phyloP scores from a whole-genome alignment of 2,888 invertebrate species.

The Portevinia maculata region DNA sequence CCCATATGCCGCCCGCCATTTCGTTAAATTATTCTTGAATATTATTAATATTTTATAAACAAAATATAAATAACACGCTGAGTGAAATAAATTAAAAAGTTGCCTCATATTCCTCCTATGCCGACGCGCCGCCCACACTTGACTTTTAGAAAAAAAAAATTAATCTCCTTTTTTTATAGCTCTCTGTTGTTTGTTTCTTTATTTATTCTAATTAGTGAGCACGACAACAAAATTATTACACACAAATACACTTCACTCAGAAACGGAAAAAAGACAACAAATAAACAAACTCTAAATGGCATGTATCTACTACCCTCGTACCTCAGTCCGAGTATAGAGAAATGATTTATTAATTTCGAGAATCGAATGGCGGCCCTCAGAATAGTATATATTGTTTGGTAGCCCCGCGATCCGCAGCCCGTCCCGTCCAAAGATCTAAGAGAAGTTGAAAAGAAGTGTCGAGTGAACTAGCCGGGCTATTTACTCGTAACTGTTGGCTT shows the following conservation, averaged over 20 bases:
- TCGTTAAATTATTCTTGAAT: constrained; percentile 26
- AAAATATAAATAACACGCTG: constrained; percentile 53
- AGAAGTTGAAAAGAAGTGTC: constrained; percentile 49
- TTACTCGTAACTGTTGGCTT: constrained; percentile 26
- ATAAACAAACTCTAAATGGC: constrained; percentile 36
- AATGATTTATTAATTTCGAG: constrained; percentile 68
- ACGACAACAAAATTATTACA: constrained; percentile 64
- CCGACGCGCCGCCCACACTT: constrained; percentile 35
- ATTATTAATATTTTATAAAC: constrained; percentile 42
- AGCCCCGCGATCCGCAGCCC: background rate
- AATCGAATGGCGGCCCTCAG: constrained; percentile 64
- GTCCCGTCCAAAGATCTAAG: constrained; percentile 18
- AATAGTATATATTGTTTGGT: background rate
- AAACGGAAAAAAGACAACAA: constrained; percentile 13
- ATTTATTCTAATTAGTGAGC: constrained; percentile 72
- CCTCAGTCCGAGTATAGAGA: constrained; percentile 25
- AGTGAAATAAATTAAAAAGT: constrained; percentile 52
- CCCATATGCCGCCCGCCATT: background rate
- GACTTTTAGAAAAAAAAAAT: constrained; percentile 28
- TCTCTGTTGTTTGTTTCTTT: constrained; percentile 53
- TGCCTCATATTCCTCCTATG: constrained; percentile 41
- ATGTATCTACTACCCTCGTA: background rate
- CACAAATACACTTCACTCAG: constrained; percentile 60
- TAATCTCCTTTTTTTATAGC: constrained; percentile 28
- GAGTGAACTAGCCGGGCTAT: constrained; percentile 39